Evolutionary conservation across 35 echinoderm and acorn worm species (phyloP).

Genomic region (Heliocidaris tuberculata): DNA sequence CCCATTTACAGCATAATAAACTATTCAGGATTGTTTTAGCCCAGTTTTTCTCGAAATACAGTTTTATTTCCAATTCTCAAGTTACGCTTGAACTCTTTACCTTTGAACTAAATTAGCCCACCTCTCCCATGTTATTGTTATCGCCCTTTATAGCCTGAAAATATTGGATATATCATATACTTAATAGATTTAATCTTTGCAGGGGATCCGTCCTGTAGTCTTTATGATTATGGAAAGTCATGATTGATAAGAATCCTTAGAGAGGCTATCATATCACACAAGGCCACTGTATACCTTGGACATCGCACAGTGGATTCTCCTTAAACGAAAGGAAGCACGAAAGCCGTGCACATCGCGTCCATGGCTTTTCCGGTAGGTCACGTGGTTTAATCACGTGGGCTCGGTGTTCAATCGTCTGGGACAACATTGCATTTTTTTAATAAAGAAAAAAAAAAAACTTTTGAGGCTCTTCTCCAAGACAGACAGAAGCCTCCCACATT

Average conservation of each 20-base stretch:
- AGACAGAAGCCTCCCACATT: no score
- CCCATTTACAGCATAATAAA: no score
- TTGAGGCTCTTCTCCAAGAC: no score
- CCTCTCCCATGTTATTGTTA: background rate
- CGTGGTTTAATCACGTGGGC: background rate
- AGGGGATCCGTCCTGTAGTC: background rate
- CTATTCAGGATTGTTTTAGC: no score
- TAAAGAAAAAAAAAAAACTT: no score
- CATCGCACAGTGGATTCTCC: background rate
- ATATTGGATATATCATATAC: background rate
- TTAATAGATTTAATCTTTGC: no score
- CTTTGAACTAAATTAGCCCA: background rate
- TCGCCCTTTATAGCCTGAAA: background rate
- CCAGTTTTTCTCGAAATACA: background rate
- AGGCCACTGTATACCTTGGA: background rate
- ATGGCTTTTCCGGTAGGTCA: background rate
- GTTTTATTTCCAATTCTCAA: background rate
- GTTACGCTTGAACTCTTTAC: background rate
- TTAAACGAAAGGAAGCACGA: background rate
- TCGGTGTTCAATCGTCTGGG: background rate
- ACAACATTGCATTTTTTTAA: background rate
- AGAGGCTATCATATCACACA: background rate
- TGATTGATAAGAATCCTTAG: background rate
- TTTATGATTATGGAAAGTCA: background rate
- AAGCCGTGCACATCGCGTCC: background rate